These are phyloP conservation scores for Hyposoter dolosus DNA, from an alignment of 2,888 invertebrate genomes.

Conservation along the genomic window DNA sequence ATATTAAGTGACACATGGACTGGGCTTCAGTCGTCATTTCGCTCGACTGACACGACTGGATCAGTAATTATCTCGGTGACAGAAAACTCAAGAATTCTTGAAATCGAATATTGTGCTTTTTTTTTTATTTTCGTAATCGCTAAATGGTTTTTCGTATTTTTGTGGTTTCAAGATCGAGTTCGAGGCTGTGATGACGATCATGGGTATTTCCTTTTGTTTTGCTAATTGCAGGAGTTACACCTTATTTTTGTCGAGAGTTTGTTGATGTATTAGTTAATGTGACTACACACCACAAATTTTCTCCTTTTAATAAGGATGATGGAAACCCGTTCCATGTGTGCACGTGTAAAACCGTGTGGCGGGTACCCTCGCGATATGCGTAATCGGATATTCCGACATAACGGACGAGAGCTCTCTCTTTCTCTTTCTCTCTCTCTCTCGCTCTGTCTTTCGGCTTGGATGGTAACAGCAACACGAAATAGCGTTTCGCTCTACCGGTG, in stretches of 20 bases:
- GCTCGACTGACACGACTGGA: neutral
- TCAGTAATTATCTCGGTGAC: neutral
- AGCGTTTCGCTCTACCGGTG: constrained; percentile 42
- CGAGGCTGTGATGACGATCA: neutral
- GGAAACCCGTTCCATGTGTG: constrained; percentile 69
- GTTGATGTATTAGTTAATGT: constrained; percentile 6
- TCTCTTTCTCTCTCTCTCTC: constrained; percentile 22
- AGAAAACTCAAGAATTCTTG: neutral
- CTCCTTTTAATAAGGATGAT: constrained; percentile 67
- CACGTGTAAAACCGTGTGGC: constrained; percentile 68
- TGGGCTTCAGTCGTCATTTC: neutral
- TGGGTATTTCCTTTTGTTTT: neutral
- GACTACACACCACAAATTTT: constrained; percentile 47
- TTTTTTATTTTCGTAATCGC: neutral
- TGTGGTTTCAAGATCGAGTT: neutral
- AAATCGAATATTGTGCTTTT: neutral
- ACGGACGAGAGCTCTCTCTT: constrained; percentile 62
- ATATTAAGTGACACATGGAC: constrained; percentile 20
- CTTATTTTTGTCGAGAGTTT: neutral
- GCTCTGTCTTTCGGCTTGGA: constrained; percentile 3
- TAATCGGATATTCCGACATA: constrained; percentile 73
- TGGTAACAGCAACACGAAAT: constrained; percentile 46
- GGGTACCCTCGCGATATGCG: constrained; percentile 71
- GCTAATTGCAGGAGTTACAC: neutral
- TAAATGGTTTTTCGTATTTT: neutral